A percentile compares a stretch with the other conserved stretches of the same genome.
Conservation (phyloP, 2,113 vertebrate genomes). For the Micromys minutus region DNA sequence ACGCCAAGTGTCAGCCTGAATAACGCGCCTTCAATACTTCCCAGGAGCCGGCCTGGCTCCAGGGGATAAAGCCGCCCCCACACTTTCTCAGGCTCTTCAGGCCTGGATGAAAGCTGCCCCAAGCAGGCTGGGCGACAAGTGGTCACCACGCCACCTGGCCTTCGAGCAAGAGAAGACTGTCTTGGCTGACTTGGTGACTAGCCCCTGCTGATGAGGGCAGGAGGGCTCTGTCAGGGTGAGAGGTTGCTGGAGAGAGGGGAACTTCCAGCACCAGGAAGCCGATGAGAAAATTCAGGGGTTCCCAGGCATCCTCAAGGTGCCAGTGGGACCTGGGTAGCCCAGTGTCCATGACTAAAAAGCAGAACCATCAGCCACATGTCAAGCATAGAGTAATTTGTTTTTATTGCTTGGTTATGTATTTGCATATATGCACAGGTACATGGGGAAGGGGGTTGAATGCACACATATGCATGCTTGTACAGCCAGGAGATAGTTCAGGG, state of each 20-base stretch:
- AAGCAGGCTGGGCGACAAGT: neutral
- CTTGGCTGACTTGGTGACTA: neutral
- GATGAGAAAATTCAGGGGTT: neutral
- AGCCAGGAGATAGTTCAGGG: neutral
- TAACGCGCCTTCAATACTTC: conserved; percentile 82
- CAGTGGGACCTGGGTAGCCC: neutral
- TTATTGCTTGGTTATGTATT: neutral
- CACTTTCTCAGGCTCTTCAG: conserved; percentile 84
- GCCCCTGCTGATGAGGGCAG: neutral
- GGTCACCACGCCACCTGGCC: conserved; percentile 39
- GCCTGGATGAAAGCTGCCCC: conserved; percentile 78
- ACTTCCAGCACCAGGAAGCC: neutral
- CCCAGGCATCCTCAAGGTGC: neutral
- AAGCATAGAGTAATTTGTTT: neutral
- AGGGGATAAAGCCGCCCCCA: conserved; percentile 79
- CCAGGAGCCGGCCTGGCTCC: conserved; percentile 77
- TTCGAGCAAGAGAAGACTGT: neutral
- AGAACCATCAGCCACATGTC: neutral
- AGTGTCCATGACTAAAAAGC: neutral
- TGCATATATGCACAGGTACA: neutral
- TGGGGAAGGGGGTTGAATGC: neutral
- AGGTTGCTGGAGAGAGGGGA: no score
- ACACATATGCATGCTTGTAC: neutral
- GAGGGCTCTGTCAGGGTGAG: neutral
- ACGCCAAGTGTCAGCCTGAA: conserved; percentile 83